phyloP scores from a whole-genome alignment of 1,140 invertebrate genomes.

The Dufourea novaeangliae region DNA sequence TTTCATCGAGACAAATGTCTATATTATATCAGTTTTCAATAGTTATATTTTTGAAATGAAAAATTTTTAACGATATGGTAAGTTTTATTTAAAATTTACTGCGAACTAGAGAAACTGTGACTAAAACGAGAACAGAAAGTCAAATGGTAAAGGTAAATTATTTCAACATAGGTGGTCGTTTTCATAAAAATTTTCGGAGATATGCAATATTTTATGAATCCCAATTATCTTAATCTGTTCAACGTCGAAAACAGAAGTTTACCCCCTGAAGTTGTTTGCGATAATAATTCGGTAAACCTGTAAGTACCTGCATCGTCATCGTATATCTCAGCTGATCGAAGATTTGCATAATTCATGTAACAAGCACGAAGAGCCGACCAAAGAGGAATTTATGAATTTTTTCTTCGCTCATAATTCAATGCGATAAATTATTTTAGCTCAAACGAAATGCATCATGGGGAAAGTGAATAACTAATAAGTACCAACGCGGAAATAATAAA shows the following conservation, averaged over 20 bases:
- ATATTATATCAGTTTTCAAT: too few species aligned
- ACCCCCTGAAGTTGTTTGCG: conserved; percentile 2
- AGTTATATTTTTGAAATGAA: too few species aligned
- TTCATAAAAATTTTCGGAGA: background rate
- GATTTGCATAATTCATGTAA: conserved; percentile 11
- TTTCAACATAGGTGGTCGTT: background rate
- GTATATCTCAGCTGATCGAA: background rate
- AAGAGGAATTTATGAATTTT: conserved; percentile 6
- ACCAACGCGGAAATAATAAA: background rate
- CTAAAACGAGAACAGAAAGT: background rate
- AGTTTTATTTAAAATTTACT: too few species aligned
- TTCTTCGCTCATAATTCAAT: background rate
- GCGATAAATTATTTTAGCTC: background rate
- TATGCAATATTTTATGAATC: background rate
- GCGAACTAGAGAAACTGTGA: too few species aligned
- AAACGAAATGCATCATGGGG: background rate
- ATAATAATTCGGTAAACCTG: conserved; percentile 10
- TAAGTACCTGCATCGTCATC: background rate
- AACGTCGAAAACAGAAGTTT: conserved; percentile 2
- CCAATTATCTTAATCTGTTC: conserved; percentile 12
- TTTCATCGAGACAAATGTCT: too few species aligned
- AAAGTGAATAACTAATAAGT: background rate
- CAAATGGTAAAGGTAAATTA: background rate
- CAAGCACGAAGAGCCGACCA: background rate
- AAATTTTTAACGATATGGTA: background rate